Percentiles rank a stretch among this genome's conserved stretches.
Conservation (phyloP, 2,113 vertebrate species). For the Felis chaus region DNA sequence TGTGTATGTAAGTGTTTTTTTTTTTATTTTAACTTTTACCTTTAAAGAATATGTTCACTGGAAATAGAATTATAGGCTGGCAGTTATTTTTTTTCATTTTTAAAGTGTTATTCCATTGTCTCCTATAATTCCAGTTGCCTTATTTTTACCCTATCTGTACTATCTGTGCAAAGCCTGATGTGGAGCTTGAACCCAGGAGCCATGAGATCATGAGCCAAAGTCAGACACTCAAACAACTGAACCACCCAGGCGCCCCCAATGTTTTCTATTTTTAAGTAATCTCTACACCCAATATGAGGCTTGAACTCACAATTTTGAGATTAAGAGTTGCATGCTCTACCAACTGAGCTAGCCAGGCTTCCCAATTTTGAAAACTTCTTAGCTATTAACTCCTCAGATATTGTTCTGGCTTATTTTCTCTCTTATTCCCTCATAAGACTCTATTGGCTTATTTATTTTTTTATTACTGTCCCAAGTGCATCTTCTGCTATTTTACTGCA, state of each 20-base stretch:
- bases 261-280: too few relatives aligned
- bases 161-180: background rate
- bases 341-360: too few relatives aligned
- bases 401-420: background rate
- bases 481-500: background rate
- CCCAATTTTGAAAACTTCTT: background rate
- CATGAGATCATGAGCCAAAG: too few relatives aligned
- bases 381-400: background rate
- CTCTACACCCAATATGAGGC: too few relatives aligned
- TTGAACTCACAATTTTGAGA: too few relatives aligned
- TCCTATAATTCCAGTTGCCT: background rate
- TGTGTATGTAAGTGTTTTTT: background rate
- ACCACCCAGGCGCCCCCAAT: too few relatives aligned
- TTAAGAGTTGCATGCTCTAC: too few relatives aligned
- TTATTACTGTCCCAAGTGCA: background rate
- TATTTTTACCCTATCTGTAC: background rate
- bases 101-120: background rate
- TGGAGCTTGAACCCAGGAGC: too few relatives aligned
- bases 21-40: background rate
- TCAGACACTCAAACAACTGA: too few relatives aligned
- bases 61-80: too few relatives aligned
- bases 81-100: background rate
- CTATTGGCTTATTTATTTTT: too few relatives aligned
- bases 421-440: background rate
- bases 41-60: background rate